A percentile compares a stretch with the other conserved stretches of the same genome.
Conservation (phyloP, 2,888 invertebrate species). For the Drosophila atroscutellata region DNA sequence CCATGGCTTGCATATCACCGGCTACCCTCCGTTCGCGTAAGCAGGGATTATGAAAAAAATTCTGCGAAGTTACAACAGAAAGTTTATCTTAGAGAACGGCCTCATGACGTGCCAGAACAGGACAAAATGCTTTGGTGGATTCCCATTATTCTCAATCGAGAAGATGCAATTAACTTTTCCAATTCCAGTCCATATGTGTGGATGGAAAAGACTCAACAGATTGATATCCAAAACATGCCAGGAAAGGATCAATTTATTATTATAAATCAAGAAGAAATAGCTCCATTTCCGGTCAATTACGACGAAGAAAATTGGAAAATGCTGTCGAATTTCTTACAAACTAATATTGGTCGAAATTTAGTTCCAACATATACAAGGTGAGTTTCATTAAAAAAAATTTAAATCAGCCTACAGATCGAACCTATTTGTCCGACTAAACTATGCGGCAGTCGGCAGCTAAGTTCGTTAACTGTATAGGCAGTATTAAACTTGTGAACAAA, state of each 20-base stretch:
- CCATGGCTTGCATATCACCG: conserved; percentile 94
- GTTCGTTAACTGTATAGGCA: not conserved
- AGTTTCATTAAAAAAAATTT: not conserved
- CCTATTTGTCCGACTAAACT: too few relatives aligned
- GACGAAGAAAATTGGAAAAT: conserved; percentile 91
- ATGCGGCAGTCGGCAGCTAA: not conserved
- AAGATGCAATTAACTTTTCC: conserved; percentile 87
- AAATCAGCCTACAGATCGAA: not conserved
- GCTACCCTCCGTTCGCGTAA: conserved; percentile 90
- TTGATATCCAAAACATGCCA: conserved; percentile 87
- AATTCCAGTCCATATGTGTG: conserved; percentile 87
- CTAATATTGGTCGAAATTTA: conserved; percentile 85
- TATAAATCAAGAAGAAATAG: conserved; percentile 93
- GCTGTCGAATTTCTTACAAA: conserved; percentile 88
- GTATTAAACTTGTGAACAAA: not conserved
- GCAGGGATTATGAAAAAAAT: conserved; percentile 88
- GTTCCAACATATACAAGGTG: conserved; percentile 89
- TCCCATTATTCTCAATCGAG: conserved; percentile 88
- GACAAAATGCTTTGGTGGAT: conserved; percentile 91
- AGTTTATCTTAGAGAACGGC: conserved; percentile 90
- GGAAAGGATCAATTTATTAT: conserved; percentile 89
- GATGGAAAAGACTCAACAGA: conserved; percentile 87
- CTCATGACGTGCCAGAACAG: conserved; percentile 90
- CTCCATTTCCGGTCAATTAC: conserved; percentile 93
- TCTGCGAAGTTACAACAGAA: conserved; percentile 87